A percentile compares a stretch with the other conserved stretches of the same genome.
These are phyloP conservation scores for Triplophysa rosa DNA, from an alignment of 2,113 vertebrate genomes.

Conservation along the genomic window DNA sequence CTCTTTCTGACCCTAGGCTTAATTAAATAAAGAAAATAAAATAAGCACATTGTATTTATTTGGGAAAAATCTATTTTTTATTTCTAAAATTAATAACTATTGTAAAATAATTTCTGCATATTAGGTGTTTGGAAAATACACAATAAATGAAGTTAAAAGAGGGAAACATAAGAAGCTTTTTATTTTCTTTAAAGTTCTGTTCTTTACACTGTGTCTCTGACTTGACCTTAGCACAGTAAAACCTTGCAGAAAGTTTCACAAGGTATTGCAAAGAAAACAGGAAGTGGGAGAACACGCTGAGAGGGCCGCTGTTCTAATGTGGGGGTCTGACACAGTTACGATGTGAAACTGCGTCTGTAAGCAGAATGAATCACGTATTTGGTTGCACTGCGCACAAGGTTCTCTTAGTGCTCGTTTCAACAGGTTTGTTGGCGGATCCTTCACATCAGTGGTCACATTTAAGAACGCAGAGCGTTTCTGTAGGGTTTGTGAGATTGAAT, in stretches of 20 bases:
- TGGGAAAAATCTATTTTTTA: too few species aligned
- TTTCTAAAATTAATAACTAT: too few species aligned
- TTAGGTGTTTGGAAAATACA: too few species aligned
- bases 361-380: neutral
- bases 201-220: neutral
- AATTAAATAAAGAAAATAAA: too few species aligned
- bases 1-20: too few species aligned
- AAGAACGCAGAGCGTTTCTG: neutral
- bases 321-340: neutral
- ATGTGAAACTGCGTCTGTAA: slow-evolving; percentile 20
- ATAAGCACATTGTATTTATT: too few species aligned
- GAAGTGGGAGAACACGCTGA: neutral
- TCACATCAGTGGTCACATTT: slow-evolving; percentile 14
- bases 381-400: neutral
- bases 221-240: neutral
- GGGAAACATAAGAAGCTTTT: too few species aligned
- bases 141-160: too few species aligned
- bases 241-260: neutral
- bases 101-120: too few species aligned
- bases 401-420: slow-evolving; percentile 9
- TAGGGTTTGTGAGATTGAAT: slow-evolving; percentile 26
- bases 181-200: neutral
- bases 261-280: neutral
- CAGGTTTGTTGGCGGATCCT: neutral
- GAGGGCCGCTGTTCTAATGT: neutral